Conservation (phyloP, 2,113 vertebrate genomes). For the Cochlearius cochlearius region DNA sequence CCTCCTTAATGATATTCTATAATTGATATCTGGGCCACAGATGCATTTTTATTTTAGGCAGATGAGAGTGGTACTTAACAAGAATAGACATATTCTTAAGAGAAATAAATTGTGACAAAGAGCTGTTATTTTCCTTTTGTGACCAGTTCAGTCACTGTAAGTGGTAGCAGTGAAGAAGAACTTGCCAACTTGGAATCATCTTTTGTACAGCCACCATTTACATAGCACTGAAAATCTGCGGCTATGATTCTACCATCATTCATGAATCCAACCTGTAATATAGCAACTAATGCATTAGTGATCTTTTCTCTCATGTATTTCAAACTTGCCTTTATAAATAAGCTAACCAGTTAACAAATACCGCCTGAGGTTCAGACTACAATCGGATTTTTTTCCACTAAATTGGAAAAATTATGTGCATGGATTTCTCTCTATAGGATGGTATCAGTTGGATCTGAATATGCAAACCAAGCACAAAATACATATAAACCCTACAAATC, state of each 20-base stretch:
- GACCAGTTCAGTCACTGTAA: background rate
- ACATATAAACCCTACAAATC: background rate
- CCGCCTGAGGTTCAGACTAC: background rate
- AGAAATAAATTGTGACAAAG: background rate
- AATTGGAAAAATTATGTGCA: background rate
- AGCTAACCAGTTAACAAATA: background rate
- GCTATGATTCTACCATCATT: slow-evolving; percentile 79
- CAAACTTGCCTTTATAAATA: background rate
- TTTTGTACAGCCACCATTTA: slow-evolving; percentile 75
- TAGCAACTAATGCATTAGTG: background rate
- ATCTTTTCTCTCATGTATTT: background rate
- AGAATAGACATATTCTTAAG: background rate
- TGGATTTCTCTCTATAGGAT: background rate
- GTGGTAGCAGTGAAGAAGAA: background rate
- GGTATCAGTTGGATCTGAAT: background rate
- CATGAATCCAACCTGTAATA: slow-evolving; percentile 83
- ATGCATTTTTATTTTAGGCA: background rate
- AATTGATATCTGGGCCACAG: background rate
- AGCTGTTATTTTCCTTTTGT: background rate
- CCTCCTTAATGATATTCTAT: background rate
- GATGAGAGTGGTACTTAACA: background rate
- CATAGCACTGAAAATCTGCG: slow-evolving; percentile 76
- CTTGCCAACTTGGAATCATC: slow-evolving; percentile 79
- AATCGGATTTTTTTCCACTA: background rate
- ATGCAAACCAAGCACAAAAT: background rate